phyloP scores from a whole-genome alignment of 2,797 vertebrate genomes.

The Enteromius argenteus region DNA sequence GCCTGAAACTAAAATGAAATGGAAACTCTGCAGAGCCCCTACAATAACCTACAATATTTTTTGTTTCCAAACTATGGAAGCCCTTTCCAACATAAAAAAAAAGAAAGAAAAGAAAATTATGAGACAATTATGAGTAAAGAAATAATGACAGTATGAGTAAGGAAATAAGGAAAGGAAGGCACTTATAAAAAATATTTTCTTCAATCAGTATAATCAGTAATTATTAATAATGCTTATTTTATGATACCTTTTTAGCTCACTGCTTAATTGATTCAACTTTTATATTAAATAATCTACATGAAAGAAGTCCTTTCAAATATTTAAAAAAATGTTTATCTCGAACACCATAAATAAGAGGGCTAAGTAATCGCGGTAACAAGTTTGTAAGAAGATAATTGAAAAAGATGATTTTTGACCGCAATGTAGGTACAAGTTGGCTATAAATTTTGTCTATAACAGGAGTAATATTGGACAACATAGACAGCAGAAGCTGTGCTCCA shows the following conservation, averaged over 20 bases:
- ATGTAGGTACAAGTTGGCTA: neutral
- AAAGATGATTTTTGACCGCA: neutral
- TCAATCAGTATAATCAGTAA: neutral
- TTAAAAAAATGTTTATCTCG: slow-evolving; percentile 68
- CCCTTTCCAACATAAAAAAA: neutral
- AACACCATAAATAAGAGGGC: slow-evolving; percentile 72
- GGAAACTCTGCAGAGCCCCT: neutral
- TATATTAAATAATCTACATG: slow-evolving; percentile 13
- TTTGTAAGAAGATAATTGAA: slow-evolving; percentile 44
- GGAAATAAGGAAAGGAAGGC: neutral
- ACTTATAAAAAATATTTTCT: neutral
- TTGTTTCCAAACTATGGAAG: neutral
- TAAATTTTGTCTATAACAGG: neutral
- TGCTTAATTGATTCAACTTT: slow-evolving; percentile 41
- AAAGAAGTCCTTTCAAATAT: slow-evolving; percentile 55
- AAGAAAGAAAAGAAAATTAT: no score
- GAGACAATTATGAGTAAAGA: no score
- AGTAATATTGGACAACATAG: neutral
- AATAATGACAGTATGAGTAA: neutral
- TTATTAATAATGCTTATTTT: neutral
- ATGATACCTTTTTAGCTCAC: neutral
- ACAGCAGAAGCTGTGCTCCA: neutral
- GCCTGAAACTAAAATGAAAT: neutral
- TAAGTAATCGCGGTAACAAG: slow-evolving; percentile 70
- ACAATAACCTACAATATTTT: neutral